phyloP scores from a whole-genome alignment of 2,888 invertebrate genomes.

The Pterostichus niger region DNA sequence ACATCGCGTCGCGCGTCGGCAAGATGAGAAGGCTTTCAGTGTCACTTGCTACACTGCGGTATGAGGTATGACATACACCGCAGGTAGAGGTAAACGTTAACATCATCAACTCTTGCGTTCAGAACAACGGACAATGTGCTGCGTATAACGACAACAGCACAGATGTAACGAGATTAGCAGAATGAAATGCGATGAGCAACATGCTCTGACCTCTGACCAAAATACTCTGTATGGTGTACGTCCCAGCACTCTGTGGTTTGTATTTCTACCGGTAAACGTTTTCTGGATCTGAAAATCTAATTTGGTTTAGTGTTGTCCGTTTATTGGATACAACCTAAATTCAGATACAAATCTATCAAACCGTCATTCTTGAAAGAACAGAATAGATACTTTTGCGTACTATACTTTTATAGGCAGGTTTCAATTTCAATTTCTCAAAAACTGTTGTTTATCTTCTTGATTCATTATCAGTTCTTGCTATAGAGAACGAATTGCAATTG shows the following conservation, averaged over 20 bases:
- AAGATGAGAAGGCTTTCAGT: constrained; percentile 11
- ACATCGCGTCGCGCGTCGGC: neutral
- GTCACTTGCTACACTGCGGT: constrained; percentile 30
- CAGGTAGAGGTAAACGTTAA: constrained; percentile 34
- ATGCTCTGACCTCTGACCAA: constrained; percentile 22
- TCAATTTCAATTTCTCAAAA: too few species aligned
- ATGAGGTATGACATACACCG: neutral
- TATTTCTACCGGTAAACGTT: neutral
- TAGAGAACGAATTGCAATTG: too few species aligned
- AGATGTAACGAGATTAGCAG: constrained; percentile 40
- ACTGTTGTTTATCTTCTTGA: too few species aligned
- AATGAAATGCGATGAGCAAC: constrained; percentile 34
- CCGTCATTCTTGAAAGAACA: too few species aligned
- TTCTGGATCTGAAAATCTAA: too few species aligned
- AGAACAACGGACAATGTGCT: constrained; percentile 4
- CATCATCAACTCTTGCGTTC: constrained; percentile 8
- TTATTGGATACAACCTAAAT: neutral
- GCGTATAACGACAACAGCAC: neutral
- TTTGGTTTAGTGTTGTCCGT: too few species aligned
- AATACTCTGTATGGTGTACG: constrained; percentile 10
- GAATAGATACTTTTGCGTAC: too few species aligned
- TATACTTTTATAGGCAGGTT: too few species aligned
- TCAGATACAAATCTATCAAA: neutral
- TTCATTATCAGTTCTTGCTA: too few species aligned
- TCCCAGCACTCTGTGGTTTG: neutral